phyloP scores from a whole-genome alignment of 2,888 invertebrate genomes.

The Conistra vaccinii region DNA sequence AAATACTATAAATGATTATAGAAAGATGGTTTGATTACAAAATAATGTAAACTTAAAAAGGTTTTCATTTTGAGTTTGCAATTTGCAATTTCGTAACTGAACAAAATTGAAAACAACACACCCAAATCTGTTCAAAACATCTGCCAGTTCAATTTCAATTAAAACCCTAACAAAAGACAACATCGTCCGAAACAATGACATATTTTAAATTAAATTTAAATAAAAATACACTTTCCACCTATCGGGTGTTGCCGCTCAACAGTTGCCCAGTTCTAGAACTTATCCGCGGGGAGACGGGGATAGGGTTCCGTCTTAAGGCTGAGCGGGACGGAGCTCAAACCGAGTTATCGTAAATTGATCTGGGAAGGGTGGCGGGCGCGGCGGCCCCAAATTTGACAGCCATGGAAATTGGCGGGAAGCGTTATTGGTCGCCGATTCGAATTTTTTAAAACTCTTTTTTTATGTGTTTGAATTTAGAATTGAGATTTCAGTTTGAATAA shows the following conservation, averaged over 20 bases:
- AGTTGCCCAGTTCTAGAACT: slow-evolving; percentile 85
- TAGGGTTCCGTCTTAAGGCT: slow-evolving; percentile 87
- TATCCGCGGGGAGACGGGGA: slow-evolving; percentile 87
- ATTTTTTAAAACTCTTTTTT: slow-evolving; percentile 71
- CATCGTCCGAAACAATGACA: slow-evolving; percentile 5
- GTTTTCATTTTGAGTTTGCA: background rate
- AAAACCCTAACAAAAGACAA: slow-evolving; percentile 29
- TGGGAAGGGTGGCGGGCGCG: slow-evolving; percentile 80
- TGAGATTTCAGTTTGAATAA: slow-evolving; percentile 59
- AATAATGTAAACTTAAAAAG: background rate
- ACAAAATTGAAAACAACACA: slow-evolving; percentile 9
- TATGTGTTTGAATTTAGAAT: slow-evolving; percentile 72
- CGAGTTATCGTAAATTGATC: slow-evolving; percentile 91
- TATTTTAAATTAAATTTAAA: slow-evolving; percentile 41
- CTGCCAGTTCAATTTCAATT: slow-evolving; percentile 35
- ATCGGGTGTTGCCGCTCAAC: slow-evolving; percentile 72
- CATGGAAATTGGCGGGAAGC: slow-evolving; percentile 90
- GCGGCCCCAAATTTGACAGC: slow-evolving; percentile 90
- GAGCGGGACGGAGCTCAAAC: slow-evolving; percentile 88
- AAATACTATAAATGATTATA: background rate
- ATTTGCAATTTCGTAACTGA: slow-evolving; percentile 6
- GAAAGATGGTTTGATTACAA: background rate
- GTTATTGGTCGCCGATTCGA: slow-evolving; percentile 84
- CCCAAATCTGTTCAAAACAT: slow-evolving; percentile 33
- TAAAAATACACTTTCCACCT: slow-evolving; percentile 66